Conservation (phyloP, 2,797 vertebrate genomes). For the Acestrorhynchus altus region DNA sequence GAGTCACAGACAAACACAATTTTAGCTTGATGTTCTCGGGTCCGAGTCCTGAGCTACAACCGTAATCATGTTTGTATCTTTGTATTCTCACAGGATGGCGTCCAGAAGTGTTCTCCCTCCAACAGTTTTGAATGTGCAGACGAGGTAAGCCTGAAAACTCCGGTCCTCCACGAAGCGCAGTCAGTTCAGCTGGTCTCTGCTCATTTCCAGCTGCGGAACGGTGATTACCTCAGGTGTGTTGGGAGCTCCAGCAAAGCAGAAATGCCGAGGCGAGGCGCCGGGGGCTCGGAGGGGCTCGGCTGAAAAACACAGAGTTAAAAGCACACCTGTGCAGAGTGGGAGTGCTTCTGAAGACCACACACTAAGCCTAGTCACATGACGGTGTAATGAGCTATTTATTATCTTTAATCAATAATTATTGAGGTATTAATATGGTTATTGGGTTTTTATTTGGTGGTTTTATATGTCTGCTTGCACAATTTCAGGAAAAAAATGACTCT, state of each 20-base stretch:
- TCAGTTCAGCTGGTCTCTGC: conserved; percentile 10
- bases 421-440: too few relatives aligned
- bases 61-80: conserved; percentile 9
- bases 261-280: not conserved
- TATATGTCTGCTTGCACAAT: too few relatives aligned
- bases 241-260: conserved; percentile 8
- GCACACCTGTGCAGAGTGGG: not conserved
- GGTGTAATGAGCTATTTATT: too few relatives aligned
- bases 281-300: not conserved
- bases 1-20: not conserved
- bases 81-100: conserved; percentile 70
- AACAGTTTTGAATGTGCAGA: conserved; percentile 77
- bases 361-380: not conserved
- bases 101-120: conserved; percentile 72
- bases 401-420: too few relatives aligned
- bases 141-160: conserved; percentile 51
- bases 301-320: not conserved
- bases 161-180: not conserved
- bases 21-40: not conserved
- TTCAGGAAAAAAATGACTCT: too few relatives aligned
- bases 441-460: too few relatives aligned
- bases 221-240: conserved; percentile 36
- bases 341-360: not conserved
- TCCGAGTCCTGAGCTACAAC: not conserved
- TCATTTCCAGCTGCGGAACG: conserved; percentile 25